These are phyloP conservation scores for Pangasianodon hypophthalmus DNA, from an alignment of 2,113 vertebrate genomes.

Conservation along the genomic window DNA sequence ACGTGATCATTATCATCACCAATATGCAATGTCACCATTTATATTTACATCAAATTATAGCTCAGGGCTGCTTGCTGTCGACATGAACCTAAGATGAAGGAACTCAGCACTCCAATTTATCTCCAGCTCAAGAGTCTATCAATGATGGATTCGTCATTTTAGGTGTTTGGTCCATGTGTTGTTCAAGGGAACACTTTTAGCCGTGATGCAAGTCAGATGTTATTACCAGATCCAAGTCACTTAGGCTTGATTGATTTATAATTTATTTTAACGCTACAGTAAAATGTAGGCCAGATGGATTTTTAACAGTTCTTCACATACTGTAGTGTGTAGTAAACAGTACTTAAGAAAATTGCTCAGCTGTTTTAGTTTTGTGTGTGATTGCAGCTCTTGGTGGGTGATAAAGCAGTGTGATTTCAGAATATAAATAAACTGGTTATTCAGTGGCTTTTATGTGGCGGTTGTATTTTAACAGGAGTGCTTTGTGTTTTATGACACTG, in stretches of 20 bases:
- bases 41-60: background rate
- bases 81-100: background rate
- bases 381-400: background rate
- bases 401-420: background rate
- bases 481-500: background rate
- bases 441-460: background rate
- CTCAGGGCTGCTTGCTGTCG: background rate
- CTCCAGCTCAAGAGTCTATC: background rate
- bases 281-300: background rate
- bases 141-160: background rate
- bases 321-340: background rate
- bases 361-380: background rate
- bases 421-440: background rate
- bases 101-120: background rate
- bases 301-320: background rate
- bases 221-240: background rate
- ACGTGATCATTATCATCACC: background rate
- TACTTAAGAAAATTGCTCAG: background rate
- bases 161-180: background rate
- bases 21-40: background rate
- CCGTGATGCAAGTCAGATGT: background rate
- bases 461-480: background rate
- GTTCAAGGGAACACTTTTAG: background rate
- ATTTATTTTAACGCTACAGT: background rate
- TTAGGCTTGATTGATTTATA: background rate